Conservation (phyloP, 2,888 invertebrate species). For the Apamea anceps region DNA sequence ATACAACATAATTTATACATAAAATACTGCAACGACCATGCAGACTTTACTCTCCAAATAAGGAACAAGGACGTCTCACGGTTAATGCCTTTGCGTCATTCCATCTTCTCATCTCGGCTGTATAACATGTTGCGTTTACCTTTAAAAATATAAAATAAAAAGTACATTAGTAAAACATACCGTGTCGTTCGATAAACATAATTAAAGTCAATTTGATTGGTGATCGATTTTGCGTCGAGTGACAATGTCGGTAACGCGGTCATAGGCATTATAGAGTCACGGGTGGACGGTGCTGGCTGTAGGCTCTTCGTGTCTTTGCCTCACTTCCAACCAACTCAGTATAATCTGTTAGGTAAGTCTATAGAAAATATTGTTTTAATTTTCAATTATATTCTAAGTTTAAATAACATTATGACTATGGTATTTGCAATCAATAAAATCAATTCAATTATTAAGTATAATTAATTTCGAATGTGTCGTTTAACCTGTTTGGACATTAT, state of each 20-base stretch:
- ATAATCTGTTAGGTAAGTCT: constrained; percentile 50
- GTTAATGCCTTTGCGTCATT: constrained; percentile 65
- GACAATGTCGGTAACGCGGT: constrained; percentile 64
- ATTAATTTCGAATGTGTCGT: background rate
- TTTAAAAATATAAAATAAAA: constrained; percentile 17
- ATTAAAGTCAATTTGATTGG: constrained; percentile 68
- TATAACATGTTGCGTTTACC: constrained; percentile 29
- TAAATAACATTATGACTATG: too few relatives aligned
- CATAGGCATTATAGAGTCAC: constrained; percentile 73
- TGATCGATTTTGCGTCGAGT: constrained; percentile 79
- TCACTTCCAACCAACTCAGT: constrained; percentile 20
- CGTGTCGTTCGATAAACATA: constrained; percentile 55
- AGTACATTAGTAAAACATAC: constrained; percentile 18
- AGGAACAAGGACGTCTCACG: constrained; percentile 65
- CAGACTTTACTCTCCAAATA: constrained; percentile 54
- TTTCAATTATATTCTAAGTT: background rate
- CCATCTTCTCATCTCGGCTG: constrained; percentile 52
- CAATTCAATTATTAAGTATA: background rate
- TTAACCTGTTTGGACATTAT: background rate
- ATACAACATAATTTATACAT: background rate
- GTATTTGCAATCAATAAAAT: background rate
- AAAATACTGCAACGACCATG: constrained; percentile 10
- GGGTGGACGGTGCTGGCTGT: constrained; percentile 73
- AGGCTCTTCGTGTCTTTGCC: constrained; percentile 40
- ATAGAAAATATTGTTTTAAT: background rate